Conservation (phyloP, 2,888 invertebrate genomes). For the Xestia xanthographa region DNA sequence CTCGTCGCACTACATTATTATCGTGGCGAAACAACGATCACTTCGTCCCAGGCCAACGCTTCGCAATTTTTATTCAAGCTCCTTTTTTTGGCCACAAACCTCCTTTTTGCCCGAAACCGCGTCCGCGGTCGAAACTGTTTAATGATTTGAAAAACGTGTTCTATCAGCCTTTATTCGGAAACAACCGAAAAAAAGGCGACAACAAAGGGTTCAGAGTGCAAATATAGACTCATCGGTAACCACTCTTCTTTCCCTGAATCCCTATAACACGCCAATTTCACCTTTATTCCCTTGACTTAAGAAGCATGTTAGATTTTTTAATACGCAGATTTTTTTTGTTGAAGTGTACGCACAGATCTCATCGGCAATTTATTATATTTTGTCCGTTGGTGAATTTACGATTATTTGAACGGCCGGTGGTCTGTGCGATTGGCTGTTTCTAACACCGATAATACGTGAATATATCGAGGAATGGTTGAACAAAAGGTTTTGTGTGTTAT, state of each 20-base stretch:
- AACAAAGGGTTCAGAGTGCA: constrained; percentile 89
- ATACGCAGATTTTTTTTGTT: constrained; percentile 69
- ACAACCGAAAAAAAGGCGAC: constrained; percentile 90
- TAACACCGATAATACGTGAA: constrained; percentile 85
- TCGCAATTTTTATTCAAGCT: constrained; percentile 78
- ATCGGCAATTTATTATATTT: constrained; percentile 91
- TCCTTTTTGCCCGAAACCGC: constrained; percentile 77
- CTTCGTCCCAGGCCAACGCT: constrained; percentile 78
- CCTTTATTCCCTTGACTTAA: constrained; percentile 67
- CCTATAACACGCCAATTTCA: constrained; percentile 68
- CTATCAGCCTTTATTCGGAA: constrained; percentile 90
- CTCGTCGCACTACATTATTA: constrained; percentile 73
- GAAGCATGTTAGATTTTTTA: constrained; percentile 57
- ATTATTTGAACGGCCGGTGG: constrained; percentile 89
- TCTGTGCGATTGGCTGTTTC: constrained; percentile 86
- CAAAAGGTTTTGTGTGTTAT: constrained; percentile 67
- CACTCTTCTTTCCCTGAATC: constrained; percentile 41
- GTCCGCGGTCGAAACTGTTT: constrained; percentile 89
- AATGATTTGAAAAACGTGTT: constrained; percentile 91
- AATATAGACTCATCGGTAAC: constrained; percentile 86
- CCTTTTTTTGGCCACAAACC: constrained; percentile 75
- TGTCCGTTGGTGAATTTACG: constrained; percentile 89
- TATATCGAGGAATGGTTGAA: constrained; percentile 64
- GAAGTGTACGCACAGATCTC: constrained; percentile 88
- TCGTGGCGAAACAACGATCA: constrained; percentile 83